Conservation (phyloP, 2,797 vertebrate species). For the Sebastes elongatus region DNA sequence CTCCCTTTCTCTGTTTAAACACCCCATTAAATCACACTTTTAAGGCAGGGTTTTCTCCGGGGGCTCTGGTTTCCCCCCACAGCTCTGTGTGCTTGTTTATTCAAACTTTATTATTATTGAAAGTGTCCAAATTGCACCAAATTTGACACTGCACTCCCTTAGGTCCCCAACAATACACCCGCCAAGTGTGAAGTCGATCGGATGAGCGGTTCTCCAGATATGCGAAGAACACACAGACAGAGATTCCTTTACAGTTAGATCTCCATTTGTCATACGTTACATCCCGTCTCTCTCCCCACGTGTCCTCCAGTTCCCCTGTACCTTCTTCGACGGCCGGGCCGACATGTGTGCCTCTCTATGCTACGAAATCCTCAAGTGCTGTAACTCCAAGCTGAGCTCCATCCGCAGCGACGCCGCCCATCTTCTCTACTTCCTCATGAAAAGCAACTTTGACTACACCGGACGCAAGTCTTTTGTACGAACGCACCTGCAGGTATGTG, state of each 20-base stretch:
- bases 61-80: background rate
- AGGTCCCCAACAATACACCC: no score
- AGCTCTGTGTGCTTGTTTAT: no score
- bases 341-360: conserved; percentile 97
- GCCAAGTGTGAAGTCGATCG: no score
- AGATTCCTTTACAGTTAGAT: no score
- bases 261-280: background rate
- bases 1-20: background rate
- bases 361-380: conserved; percentile 97
- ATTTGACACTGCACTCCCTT: no score
- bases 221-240: no score
- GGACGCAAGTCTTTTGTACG: conserved; percentile 96
- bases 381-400: conserved; percentile 96
- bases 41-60: no score
- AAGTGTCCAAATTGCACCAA: fast-evolving
- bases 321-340: conserved; percentile 95
- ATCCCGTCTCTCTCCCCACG: background rate
- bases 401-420: conserved; percentile 94
- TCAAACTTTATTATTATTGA: no score
- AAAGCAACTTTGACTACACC: conserved; percentile 97
- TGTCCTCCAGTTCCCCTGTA: conserved; percentile 90
- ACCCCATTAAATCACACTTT: background rate
- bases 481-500: conserved; percentile 91
- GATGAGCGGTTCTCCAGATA: no score
- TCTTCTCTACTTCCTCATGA: conserved; percentile 98